Percentiles rank a stretch among this genome's conserved stretches.
Evolutionary conservation across 2,113 vertebrate genomes (phyloP).

Genomic region (Callorhinus ursinus): DNA sequence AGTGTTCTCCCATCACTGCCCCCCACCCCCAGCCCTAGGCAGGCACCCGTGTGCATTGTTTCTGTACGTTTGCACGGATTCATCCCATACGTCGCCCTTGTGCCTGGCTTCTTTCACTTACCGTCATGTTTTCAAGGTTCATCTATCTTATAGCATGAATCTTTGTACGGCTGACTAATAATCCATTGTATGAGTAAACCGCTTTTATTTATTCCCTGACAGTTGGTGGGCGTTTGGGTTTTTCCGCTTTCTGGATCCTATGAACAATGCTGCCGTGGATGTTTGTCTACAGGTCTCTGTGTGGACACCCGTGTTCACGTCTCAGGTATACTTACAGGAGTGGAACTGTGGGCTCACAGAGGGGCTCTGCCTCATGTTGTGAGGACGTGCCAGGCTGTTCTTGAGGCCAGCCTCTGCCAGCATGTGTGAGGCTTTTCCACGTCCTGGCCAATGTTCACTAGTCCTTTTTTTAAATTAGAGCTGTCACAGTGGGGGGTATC

Average conservation of each 20-base stretch:
- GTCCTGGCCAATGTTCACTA: rapidly evolving
- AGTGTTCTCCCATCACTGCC: too few species aligned
- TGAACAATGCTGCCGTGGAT: not conserved
- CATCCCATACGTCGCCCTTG: rapidly evolving
- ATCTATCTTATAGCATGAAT: rapidly evolving
- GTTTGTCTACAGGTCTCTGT: not conserved
- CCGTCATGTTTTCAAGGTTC: not conserved
- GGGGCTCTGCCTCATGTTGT: too few species aligned
- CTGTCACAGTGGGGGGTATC: rapidly evolving
- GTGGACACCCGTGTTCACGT: rapidly evolving
- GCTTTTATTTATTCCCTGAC: rapidly evolving
- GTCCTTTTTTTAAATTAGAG: not conserved
- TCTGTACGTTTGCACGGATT: rapidly evolving
- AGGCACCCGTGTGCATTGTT: rapidly evolving
- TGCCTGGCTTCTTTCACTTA: not conserved
- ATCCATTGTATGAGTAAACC: rapidly evolving
- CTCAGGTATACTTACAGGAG: not conserved
- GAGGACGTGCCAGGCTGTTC: not conserved
- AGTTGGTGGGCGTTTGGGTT: rapidly evolving
- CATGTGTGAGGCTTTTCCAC: not conserved
- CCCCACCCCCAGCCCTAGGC: rapidly evolving
- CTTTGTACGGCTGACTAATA: rapidly evolving
- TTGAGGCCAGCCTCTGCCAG: not conserved
- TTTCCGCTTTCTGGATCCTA: not conserved
- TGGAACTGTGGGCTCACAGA: rapidly evolving